Evolutionary conservation across 2,797 vertebrate genomes (phyloP).

Genomic region (Centropyge bicolor): DNA sequence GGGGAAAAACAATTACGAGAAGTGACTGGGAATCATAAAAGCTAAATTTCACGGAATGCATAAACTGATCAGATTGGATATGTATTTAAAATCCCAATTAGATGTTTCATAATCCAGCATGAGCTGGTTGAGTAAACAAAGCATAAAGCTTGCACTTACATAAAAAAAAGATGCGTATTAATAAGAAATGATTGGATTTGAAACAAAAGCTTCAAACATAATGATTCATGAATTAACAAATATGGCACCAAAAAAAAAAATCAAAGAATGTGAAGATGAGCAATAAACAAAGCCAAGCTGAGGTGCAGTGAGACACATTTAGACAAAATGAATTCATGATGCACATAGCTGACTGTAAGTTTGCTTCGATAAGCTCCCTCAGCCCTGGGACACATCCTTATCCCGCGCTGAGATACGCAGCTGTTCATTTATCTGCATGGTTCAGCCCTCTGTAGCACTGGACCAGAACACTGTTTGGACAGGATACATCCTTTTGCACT

Average conservation of each 20-base stretch:
- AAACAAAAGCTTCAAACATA: slow-evolving; percentile 8
- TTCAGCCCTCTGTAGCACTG: neutral
- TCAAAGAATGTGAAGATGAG: neutral
- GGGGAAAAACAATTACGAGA: neutral
- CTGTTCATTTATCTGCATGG: neutral
- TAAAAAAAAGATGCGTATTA: neutral
- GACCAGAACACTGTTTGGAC: neutral
- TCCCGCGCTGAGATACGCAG: neutral
- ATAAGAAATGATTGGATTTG: neutral
- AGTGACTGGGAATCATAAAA: slow-evolving; percentile 3
- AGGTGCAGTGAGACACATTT: neutral
- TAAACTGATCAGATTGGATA: neutral
- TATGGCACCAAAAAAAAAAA: neutral
- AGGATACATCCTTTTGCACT: neutral
- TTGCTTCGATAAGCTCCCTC: neutral
- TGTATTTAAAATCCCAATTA: neutral
- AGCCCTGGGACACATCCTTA: neutral
- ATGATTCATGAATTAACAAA: neutral
- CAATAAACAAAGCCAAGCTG: neutral
- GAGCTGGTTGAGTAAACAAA: neutral
- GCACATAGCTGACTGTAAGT: neutral
- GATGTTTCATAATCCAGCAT: neutral
- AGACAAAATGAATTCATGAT: neutral
- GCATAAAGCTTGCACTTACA: neutral
- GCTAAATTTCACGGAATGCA: neutral